Evolutionary conservation across 2,113 vertebrate species (phyloP).

Genomic region (Notothenia coriiceps): DNA sequence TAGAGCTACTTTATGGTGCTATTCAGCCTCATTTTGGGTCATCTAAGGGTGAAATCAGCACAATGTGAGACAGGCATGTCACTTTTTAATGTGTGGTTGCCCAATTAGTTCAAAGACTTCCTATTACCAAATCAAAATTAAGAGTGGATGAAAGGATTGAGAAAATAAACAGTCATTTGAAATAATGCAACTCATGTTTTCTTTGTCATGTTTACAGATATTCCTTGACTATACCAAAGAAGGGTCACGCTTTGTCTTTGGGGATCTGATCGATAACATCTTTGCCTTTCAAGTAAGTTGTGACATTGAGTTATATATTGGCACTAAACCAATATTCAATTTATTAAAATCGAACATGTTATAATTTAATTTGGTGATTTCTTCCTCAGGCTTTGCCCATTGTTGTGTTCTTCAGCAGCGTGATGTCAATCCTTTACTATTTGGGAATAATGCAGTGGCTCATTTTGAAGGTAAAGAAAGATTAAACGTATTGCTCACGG

Average conservation of each 20-base stretch:
- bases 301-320: neutral
- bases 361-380: conserved; percentile 21
- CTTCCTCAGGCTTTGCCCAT: conserved; percentile 89
- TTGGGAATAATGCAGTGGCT: conserved; percentile 93
- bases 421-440: conserved; percentile 95
- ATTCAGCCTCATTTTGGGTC: conserved; percentile 16
- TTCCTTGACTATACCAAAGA: conserved; percentile 91
- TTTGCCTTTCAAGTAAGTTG: conserved; percentile 95
- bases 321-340: neutral
- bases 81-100: conserved; percentile 2
- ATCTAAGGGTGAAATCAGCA: conserved; percentile 13
- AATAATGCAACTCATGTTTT: neutral
- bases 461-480: conserved; percentile 90
- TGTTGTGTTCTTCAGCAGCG: conserved; percentile 94
- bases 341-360: neutral
- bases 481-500: neutral
- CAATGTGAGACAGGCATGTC: neutral
- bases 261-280: conserved; percentile 81
- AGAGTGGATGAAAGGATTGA: neutral
- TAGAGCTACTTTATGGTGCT: conserved; percentile 44
- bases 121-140: neutral
- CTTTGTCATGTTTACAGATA: conserved; percentile 76
- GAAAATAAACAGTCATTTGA: neutral
- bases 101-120: neutral
- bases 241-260: conserved; percentile 94